Evolutionary conservation across 1,140 invertebrate species (phyloP).

Genomic region (Thalassaphorura encarpata): DNA sequence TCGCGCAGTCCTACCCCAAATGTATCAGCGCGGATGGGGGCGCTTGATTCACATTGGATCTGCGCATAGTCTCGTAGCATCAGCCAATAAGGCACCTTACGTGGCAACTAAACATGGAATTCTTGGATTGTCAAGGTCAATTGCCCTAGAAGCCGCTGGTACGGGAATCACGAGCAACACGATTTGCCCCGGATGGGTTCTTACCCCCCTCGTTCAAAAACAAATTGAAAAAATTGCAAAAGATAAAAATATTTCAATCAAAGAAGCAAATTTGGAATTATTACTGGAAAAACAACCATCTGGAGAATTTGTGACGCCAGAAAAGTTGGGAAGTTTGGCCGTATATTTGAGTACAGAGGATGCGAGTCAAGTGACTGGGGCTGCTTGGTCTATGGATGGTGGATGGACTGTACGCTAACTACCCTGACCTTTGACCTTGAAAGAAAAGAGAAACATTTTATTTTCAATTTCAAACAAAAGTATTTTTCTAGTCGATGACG

Average conservation of each 20-base stretch:
- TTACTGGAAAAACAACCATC: slow-evolving; percentile 16
- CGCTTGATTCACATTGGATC: slow-evolving; percentile 39
- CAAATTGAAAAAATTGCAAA: slow-evolving; percentile 28
- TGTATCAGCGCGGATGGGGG: slow-evolving; percentile 37
- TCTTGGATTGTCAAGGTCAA: slow-evolving; percentile 36
- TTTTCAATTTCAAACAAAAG: no score
- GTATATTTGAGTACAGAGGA: slow-evolving; percentile 15
- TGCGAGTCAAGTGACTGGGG: slow-evolving; percentile 14
- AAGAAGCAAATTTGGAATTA: slow-evolving; percentile 12
- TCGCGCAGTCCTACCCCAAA: slow-evolving; percentile 34
- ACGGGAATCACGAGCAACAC: slow-evolving; percentile 38
- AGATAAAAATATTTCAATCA: slow-evolving; percentile 15
- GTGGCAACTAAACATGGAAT: slow-evolving; percentile 37
- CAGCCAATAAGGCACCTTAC: slow-evolving; percentile 36
- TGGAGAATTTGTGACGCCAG: slow-evolving; percentile 16
- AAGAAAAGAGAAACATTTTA: no score
- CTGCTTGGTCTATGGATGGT: slow-evolving; percentile 12
- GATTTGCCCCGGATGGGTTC: slow-evolving; percentile 39
- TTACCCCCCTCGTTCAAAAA: slow-evolving; percentile 35
- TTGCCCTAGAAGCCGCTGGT: slow-evolving; percentile 36
- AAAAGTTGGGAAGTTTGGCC: slow-evolving; percentile 20
- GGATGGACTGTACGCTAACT: slow-evolving; percentile 14
- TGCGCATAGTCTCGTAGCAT: slow-evolving; percentile 35
- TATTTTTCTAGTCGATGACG: no score
- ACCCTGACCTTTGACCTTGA: neutral